Evolutionary conservation across 2,797 vertebrate genomes (phyloP).

Genomic region (Parotocinclus haroldoi): DNA sequence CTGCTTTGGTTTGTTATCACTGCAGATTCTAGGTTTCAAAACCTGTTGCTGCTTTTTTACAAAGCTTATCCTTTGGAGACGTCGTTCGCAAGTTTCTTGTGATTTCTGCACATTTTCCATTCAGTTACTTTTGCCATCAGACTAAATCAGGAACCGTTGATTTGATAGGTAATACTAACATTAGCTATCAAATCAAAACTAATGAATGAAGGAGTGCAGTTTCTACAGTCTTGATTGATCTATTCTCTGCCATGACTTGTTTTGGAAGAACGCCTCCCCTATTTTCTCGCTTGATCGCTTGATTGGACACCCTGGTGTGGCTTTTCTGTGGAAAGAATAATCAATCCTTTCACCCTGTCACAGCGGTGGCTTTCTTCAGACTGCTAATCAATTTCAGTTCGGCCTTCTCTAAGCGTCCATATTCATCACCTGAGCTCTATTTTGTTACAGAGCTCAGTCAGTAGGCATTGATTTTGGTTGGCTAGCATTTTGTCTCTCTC

Average conservation of each 20-base stretch:
- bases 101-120: not conserved
- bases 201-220: slow-evolving; percentile 60
- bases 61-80: not conserved
- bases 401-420: slow-evolving; percentile 26
- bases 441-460: slow-evolving; percentile 53
- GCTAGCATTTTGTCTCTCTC: slow-evolving; percentile 26
- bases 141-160: slow-evolving; percentile 37
- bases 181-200: slow-evolving; percentile 59
- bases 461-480: slow-evolving; percentile 50
- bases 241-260: slow-evolving; percentile 29
- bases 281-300: slow-evolving; percentile 34
- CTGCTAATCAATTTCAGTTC: slow-evolving; percentile 46
- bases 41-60: slow-evolving; percentile 1
- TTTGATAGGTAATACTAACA: slow-evolving; percentile 50
- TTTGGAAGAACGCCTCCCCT: slow-evolving; percentile 53
- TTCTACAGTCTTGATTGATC: slow-evolving; percentile 42
- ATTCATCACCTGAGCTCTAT: slow-evolving; percentile 47
- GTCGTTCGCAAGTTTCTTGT: slow-evolving; percentile 26
- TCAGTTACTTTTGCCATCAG: not conserved
- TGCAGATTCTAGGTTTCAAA: slow-evolving; percentile 18
- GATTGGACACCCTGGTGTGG: slow-evolving; percentile 43
- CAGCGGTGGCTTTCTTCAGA: slow-evolving; percentile 14
- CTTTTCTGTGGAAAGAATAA: slow-evolving; percentile 21
- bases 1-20: slow-evolving; percentile 29
- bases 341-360: slow-evolving; percentile 23